Base-by-base conservation (phyloP, 2,888 invertebrate species). In the Chloroclysta siterata region DNA sequence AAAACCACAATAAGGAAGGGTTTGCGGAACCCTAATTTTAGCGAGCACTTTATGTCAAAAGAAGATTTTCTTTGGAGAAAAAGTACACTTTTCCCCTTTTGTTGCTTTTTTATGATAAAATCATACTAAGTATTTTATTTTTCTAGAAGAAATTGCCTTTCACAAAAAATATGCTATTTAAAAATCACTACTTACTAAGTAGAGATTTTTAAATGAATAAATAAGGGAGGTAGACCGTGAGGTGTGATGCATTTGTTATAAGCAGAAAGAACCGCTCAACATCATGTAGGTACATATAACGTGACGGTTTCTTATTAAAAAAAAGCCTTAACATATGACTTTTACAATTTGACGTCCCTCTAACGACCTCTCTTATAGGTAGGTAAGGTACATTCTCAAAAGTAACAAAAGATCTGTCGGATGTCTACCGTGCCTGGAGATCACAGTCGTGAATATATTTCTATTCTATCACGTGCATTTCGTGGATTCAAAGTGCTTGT, bases 1-100 rank as follows among this genome's bases (percentile, higher is more conserved):
- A 85, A 84, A 85, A 79, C 79, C 82, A 76, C 81, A 71, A 72
- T 76, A 78, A 76, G 71, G 77, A 79, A 88, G 85, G 88, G 89
- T 87, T 86, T 84, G 79, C 64, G 72, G 73, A 70, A 72, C 83
- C 81, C 81, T 79, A 78, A 81, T 79, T 22, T 79, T 78, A 8
- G 72, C 71, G 70, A 55, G 44, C 53, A 52, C 53, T 65, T 58
- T 47, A 54, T 65, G 54, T 65, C 63, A 60, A 58, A 63, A 60
- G 60, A 63, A 63, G 50, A 41, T 66, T 53, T 58, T 65, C 65
- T 65, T 65, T 58, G 47, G 52, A 62, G 53, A 61, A 50, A 65
- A 65, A 52, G 41, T 61, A 52, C 47, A 60, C 11, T 50, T 60
- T 60, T 59, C 59, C 63, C 60, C 52, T 57, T 60, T 53, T 53